phyloP scores from a whole-genome alignment of 2,113 vertebrate species.

The Saguinus imperator region DNA sequence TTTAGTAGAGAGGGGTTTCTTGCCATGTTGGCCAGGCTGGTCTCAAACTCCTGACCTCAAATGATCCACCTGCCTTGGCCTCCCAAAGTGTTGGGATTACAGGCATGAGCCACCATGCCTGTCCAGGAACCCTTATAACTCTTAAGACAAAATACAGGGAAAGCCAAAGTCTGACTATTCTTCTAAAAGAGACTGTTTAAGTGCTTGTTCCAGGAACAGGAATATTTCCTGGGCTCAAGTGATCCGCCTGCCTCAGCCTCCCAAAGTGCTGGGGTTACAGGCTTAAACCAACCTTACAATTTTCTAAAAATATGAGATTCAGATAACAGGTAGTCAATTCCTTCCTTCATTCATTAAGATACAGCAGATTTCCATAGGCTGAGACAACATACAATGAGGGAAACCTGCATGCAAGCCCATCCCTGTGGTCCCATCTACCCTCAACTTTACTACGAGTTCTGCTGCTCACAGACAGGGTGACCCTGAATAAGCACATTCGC shows the following conservation, averaged over 20 bases:
- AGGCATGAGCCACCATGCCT: no score
- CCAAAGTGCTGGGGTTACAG: neutral
- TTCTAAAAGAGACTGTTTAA: neutral
- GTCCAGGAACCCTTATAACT: neutral
- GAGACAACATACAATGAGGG: neutral
- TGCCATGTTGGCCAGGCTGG: no score
- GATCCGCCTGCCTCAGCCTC: no score
- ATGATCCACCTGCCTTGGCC: no score
- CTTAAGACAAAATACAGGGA: slow-evolving; percentile 1
- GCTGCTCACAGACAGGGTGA: neutral
- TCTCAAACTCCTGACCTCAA: no score
- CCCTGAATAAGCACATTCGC: neutral
- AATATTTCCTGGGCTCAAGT: neutral
- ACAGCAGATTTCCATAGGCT: neutral
- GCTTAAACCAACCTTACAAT: neutral
- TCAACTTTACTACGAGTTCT: neutral
- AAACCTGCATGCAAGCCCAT: neutral
- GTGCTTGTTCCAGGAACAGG: neutral
- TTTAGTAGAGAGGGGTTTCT: no score
- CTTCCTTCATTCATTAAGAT: neutral
- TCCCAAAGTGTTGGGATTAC: no score
- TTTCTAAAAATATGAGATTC: slow-evolving; percentile 34
- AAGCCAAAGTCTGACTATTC: neutral
- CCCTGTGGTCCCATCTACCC: fast-evolving
- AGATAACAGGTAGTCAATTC: neutral